Conservation (phyloP, 2,797 vertebrate genomes). For the Esox lucius region DNA sequence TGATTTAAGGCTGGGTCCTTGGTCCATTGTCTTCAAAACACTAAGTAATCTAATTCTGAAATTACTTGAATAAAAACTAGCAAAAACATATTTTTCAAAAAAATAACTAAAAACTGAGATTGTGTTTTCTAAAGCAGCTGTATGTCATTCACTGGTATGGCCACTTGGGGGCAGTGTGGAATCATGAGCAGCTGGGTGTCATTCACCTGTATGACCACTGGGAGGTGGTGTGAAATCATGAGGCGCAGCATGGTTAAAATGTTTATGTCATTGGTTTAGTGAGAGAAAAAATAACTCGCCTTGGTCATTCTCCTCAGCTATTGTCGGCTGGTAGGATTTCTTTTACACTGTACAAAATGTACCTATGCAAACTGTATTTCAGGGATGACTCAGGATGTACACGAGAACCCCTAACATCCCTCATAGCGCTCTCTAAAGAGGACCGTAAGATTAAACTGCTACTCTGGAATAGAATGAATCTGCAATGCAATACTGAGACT, state of each 20-base stretch:
- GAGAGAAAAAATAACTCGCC: background rate
- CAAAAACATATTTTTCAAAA: no score
- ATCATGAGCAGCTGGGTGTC: background rate
- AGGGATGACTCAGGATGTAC: background rate
- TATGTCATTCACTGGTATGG: no score
- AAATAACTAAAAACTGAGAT: background rate
- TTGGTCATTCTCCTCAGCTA: background rate
- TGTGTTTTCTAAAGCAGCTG: slow-evolving; percentile 22
- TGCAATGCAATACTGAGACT: slow-evolving; percentile 13
- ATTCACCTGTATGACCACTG: slow-evolving; percentile 41
- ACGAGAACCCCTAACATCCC: background rate
- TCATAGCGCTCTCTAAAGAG: background rate
- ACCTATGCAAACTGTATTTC: background rate
- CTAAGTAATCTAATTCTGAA: slow-evolving; percentile 5
- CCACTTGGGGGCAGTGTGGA: no score
- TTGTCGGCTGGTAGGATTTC: background rate
- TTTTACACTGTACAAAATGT: background rate
- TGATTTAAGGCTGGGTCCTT: slow-evolving; percentile 61
- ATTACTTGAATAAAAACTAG: no score
- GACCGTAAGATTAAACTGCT: background rate
- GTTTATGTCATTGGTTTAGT: background rate
- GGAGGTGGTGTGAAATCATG: slow-evolving; percentile 51
- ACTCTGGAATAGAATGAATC: slow-evolving; percentile 7
- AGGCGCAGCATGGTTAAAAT: background rate
- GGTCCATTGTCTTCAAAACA: slow-evolving; percentile 33